Percentiles rank a stretch among this genome's conserved stretches.
Evolutionary conservation across 2,888 invertebrate genomes (phyloP).

Genomic region (Cheilosia impressa): DNA sequence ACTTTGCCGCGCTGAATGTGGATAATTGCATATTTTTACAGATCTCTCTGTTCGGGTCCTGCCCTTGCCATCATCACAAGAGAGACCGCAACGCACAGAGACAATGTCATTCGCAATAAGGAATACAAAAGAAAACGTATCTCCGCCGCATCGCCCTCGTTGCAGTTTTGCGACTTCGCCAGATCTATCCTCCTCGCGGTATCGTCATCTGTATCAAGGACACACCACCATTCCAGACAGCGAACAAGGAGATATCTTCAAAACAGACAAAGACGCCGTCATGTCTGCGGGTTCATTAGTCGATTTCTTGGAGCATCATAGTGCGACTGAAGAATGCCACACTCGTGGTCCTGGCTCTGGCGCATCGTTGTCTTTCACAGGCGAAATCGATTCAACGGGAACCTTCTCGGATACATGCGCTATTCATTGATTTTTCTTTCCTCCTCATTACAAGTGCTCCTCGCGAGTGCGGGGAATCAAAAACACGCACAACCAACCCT

Average conservation of each 20-base stretch:
- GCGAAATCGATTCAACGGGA: slow-evolving; percentile 21
- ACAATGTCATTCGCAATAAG: slow-evolving; percentile 52
- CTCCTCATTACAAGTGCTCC: slow-evolving; percentile 21
- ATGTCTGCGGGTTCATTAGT: slow-evolving; percentile 72
- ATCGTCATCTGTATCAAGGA: slow-evolving; percentile 26
- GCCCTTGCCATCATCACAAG: slow-evolving; percentile 19
- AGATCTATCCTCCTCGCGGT: slow-evolving; percentile 16
- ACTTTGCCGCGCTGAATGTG: slow-evolving; percentile 18
- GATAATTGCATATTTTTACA: slow-evolving; percentile 68
- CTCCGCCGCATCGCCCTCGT: slow-evolving; percentile 1
- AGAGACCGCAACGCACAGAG: slow-evolving; percentile 18
- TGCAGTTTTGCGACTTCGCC: slow-evolving; percentile 29
- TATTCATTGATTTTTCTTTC: slow-evolving; percentile 8
- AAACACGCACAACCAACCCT: not conserved
- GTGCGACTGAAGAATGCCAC: slow-evolving; percentile 27
- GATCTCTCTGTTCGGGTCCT: slow-evolving; percentile 8
- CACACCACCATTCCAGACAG: not conserved
- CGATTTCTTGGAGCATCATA: slow-evolving; percentile 69
- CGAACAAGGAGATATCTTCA: slow-evolving; percentile 31
- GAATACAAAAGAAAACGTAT: slow-evolving; percentile 29
- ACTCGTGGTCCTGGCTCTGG: slow-evolving; percentile 16
- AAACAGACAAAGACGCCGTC: slow-evolving; percentile 71
- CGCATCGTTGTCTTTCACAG: not conserved
- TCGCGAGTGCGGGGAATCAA: slow-evolving; percentile 2
- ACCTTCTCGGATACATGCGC: not conserved